phyloP scores from a whole-genome alignment of 2,888 invertebrate species.

The Pyrgus malvae region DNA sequence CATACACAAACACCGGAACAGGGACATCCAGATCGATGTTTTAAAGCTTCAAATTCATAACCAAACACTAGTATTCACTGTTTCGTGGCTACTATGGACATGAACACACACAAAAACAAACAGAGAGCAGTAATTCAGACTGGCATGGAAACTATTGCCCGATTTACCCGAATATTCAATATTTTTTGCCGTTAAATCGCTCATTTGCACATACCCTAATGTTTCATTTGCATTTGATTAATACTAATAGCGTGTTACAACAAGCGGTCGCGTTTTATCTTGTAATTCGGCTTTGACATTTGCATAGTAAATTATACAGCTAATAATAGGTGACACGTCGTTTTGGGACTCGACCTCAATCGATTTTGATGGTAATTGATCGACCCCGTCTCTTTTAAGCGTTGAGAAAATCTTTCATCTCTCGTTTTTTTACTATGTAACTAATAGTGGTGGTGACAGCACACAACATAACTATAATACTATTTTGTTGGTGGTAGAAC shows the following conservation, averaged over 20 bases:
- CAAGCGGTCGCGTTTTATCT: slow-evolving; percentile 19
- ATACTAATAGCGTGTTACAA: slow-evolving; percentile 6
- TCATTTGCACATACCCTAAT: neutral
- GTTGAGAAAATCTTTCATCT: neutral
- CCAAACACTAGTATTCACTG: too few species aligned
- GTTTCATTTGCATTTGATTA: slow-evolving; percentile 16
- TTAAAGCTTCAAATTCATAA: too few species aligned
- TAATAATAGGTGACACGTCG: slow-evolving; percentile 5
- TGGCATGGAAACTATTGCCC: too few species aligned
- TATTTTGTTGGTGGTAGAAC: too few species aligned
- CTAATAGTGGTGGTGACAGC: neutral
- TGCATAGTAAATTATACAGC: slow-evolving; percentile 11
- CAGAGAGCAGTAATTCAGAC: too few species aligned
- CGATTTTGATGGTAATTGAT: neutral
- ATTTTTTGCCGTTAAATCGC: too few species aligned
- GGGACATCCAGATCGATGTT: too few species aligned
- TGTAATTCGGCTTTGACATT: slow-evolving; percentile 10
- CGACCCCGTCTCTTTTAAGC: neutral
- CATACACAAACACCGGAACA: too few species aligned
- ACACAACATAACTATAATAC: too few species aligned
- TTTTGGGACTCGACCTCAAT: slow-evolving; percentile 5
- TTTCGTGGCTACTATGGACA: too few species aligned
- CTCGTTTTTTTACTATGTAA: neutral
- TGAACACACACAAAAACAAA: too few species aligned
- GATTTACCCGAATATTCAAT: too few species aligned